Base-by-base conservation (phyloP, 2,797 vertebrate species). In the Microctenopoma stevenorrisi region DNA sequence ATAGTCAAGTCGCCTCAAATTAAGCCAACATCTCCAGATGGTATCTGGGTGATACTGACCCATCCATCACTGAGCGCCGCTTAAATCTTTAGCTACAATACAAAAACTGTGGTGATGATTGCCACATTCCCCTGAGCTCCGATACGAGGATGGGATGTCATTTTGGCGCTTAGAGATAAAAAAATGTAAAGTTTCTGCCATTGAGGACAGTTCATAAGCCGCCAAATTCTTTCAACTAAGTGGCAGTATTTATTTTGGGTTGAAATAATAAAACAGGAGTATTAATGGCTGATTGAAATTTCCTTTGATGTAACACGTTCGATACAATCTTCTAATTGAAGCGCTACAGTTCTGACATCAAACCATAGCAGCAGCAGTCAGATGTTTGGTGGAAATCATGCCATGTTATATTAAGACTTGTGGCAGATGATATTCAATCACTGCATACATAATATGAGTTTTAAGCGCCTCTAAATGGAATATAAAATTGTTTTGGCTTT, bases 21-120 rank as follows among this genome's bases (percentile, higher is more conserved):
- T 57, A 77, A 84, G 74, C 73, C 30, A 1, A 30, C 61, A 64
- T 77, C 58, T 90, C 80, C 91, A 90, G 88, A 86, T 90, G 82
- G 80, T 75, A 87, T 68, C 55, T 86, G 78, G 80, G 44, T 63
- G 51, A 33, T 51, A 62, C 75, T 84, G 86, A 90, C 52, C 71
- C 64, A 8, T 55, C 67, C 62, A 76, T 64, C 64, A 83, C 60
- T 35, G 30, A 74, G 77, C 78, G 54, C 56, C 65, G 81, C 47
- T 83, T 72, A 79, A 67, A 84, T 81, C 73, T 81, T 81, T 59
- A 66, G 54, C 51, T 6, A n/a, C 61, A 44, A 71, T 65, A 62
- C 40, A 16, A 38, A 60, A 40, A 49, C 48, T n/a, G 40, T 65
- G 47, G 30, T 63, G 63, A 74, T 54, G 64, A 51, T n/a, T 46